Evolutionary conservation across 2,888 invertebrate species (phyloP).

Genomic region (Steromphala cineraria): DNA sequence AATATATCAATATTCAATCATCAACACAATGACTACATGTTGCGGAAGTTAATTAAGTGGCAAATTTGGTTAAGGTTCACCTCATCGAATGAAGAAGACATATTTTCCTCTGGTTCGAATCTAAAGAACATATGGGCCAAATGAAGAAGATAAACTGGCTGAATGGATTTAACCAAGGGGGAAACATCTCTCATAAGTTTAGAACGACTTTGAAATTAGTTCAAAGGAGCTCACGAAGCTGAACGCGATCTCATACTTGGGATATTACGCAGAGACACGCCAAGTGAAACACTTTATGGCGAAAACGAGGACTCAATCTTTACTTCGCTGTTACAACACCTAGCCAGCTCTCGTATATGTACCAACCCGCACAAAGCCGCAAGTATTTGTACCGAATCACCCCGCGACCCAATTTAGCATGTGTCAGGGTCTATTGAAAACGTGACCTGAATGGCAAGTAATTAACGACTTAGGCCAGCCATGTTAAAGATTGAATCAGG

Average conservation of each 20-base stretch:
- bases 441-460: slow-evolving; percentile 12
- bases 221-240: not conserved
- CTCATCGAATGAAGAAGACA: no score
- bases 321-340: not conserved
- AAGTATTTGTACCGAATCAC: slow-evolving; percentile 15
- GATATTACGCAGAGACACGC: not conserved
- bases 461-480: slow-evolving; percentile 15
- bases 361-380: slow-evolving; percentile 11
- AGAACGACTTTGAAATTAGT: not conserved
- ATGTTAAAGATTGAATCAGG: slow-evolving; percentile 17
- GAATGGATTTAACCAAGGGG: not conserved
- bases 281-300: not conserved
- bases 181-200: not conserved
- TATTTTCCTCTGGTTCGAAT: no score
- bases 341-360: not conserved
- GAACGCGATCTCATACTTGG: not conserved
- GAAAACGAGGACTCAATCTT: not conserved
- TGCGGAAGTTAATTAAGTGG: no score
- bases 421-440: slow-evolving; percentile 13
- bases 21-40: no score
- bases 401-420: slow-evolving; percentile 12
- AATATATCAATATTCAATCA: no score
- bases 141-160: no score
- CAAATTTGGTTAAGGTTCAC: no score
- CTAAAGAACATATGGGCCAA: no score